These are phyloP conservation scores for Nibea albiflora DNA, from an alignment of 2,113 vertebrate species.

Conservation along the genomic window DNA sequence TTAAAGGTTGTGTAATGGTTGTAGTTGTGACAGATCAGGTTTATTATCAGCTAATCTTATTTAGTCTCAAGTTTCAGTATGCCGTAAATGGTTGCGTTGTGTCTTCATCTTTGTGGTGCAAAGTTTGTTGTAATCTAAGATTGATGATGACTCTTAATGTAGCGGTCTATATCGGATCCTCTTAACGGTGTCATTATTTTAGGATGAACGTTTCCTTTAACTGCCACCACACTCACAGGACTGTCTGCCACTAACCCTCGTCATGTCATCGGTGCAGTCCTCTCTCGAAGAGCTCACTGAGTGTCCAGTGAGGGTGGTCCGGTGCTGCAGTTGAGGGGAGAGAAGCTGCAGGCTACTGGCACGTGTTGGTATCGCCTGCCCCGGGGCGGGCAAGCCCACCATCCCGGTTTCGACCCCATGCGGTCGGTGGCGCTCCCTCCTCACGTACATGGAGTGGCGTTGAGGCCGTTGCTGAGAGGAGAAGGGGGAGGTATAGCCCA, in stretches of 20 bases:
- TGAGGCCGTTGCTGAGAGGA: constrained; percentile 98
- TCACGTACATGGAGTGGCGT: constrained; percentile 98
- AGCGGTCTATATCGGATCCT: not conserved
- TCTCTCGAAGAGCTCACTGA: constrained; percentile 90
- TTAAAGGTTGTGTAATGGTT: no score
- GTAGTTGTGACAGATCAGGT: no score
- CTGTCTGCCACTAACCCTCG: constrained; percentile 81
- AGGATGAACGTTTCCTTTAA: constrained; percentile 29
- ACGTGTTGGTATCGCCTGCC: constrained; percentile 94
- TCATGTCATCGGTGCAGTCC: constrained; percentile 88
- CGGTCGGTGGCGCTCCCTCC: constrained; percentile 94
- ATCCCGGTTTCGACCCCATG: constrained; percentile 90
- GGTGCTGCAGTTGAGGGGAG: constrained; percentile 95
- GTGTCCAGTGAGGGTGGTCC: constrained; percentile 87
- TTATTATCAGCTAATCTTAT: no score
- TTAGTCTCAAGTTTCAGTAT: no score
- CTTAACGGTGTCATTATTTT: constrained; percentile 8
- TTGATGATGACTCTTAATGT: no score
- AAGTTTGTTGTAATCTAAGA: no score
- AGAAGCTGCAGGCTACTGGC: constrained; percentile 98
- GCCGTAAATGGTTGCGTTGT: no score
- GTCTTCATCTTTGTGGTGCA: no score
- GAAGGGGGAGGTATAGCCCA: constrained; percentile 98
- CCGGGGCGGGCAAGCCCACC: constrained; percentile 86
- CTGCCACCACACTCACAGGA: not conserved